Evolutionary conservation across 2,888 invertebrate species (phyloP).

Genomic region (Agonopterix arenella): DNA sequence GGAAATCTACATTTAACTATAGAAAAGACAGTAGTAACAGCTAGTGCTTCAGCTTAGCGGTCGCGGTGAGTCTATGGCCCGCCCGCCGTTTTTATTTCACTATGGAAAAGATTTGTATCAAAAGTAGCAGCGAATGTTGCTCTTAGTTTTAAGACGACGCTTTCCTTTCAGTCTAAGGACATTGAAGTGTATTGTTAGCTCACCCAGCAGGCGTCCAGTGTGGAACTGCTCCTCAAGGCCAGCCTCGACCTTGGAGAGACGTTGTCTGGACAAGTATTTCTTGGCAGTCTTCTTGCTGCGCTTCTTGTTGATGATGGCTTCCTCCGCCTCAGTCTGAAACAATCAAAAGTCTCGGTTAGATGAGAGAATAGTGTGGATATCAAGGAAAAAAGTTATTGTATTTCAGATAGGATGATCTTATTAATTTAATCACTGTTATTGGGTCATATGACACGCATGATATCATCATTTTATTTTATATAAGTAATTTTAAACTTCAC

Average conservation of each 20-base stretch:
- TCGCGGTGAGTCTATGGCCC: too few relatives aligned
- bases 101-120: too few relatives aligned
- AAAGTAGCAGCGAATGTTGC: not conserved
- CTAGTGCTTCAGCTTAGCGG: too few relatives aligned
- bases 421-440: conserved; percentile 21
- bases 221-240: conserved; percentile 97
- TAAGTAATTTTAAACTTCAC: too few relatives aligned
- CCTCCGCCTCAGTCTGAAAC: conserved; percentile 92
- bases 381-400: not conserved
- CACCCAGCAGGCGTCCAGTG: conserved; percentile 96
- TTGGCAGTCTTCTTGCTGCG: conserved; percentile 94
- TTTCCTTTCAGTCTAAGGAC: conserved; percentile 21
- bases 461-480: conserved; percentile 41
- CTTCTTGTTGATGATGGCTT: conserved; percentile 95
- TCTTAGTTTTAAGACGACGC: not conserved
- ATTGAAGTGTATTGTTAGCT: conserved; percentile 10
- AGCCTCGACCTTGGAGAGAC: conserved; percentile 94
- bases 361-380: not conserved
- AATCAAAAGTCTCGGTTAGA: conserved; percentile 7
- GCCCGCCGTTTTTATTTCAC: too few relatives aligned
- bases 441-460: conserved; percentile 79
- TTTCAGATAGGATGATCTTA: conserved; percentile 2
- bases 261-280: conserved; percentile 95
- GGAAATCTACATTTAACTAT: too few relatives aligned
- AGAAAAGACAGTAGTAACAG: too few relatives aligned